Evolutionary conservation across 1,140 invertebrate species (phyloP).

Genomic region (Colletes gigas): DNA sequence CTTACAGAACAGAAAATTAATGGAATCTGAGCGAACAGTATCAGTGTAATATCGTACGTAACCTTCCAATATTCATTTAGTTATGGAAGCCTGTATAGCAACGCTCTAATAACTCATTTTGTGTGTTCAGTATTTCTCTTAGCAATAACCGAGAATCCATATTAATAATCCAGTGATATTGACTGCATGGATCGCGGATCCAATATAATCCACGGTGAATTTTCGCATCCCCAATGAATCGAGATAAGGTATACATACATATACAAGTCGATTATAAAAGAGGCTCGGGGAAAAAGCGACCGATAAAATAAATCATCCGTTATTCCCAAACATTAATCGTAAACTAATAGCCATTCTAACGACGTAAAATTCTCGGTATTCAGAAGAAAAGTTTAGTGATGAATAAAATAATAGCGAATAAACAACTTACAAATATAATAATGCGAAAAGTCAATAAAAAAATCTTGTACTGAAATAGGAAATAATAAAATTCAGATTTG

Average conservation of each 20-base stretch:
- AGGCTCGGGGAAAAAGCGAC: not conserved
- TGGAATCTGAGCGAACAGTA: too few relatives aligned
- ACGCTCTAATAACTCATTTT: not conserved
- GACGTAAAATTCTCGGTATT: too few relatives aligned
- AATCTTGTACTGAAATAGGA: too few relatives aligned
- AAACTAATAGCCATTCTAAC: too few relatives aligned
- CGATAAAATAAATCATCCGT: not conserved
- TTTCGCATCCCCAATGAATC: not conserved
- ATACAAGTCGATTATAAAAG: constrained; percentile 9
- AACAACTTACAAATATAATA: too few relatives aligned
- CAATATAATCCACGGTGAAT: not conserved
- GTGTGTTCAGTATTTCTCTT: not conserved
- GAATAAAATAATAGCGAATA: too few relatives aligned
- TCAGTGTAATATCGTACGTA: not conserved
- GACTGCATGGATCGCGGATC: not conserved
- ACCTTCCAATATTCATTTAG: not conserved
- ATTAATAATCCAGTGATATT: constrained; percentile 7
- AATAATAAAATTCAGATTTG: too few relatives aligned
- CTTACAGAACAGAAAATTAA: too few relatives aligned
- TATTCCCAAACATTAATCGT: not conserved
- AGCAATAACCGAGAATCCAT: not conserved
- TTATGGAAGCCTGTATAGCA: not conserved
- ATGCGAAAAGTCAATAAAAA: too few relatives aligned
- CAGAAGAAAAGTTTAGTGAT: too few relatives aligned
- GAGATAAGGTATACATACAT: too few relatives aligned